Evolutionary conservation across 2,113 vertebrate species (phyloP).

Genomic region (Danionella cerebrum): DNA sequence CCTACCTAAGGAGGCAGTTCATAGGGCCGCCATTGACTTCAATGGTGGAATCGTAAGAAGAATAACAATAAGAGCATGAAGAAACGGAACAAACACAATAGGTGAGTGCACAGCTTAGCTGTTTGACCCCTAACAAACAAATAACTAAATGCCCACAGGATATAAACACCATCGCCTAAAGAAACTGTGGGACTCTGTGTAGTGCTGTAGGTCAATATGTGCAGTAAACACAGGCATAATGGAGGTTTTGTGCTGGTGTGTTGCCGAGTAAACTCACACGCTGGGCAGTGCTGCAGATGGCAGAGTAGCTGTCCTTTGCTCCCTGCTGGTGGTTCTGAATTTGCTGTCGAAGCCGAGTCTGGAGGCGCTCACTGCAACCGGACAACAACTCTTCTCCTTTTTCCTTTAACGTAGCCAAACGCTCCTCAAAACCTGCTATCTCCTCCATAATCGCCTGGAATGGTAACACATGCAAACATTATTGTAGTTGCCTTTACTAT

Average conservation of each 20-base stretch:
- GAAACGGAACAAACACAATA: no score
- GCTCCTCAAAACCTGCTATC: constrained; percentile 90
- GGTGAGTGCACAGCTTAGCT: no score
- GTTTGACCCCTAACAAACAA: no score
- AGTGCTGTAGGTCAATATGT: background rate
- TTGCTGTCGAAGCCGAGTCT: constrained; percentile 81
- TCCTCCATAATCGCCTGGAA: constrained; percentile 95
- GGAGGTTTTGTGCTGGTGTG: background rate
- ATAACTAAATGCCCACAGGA: no score
- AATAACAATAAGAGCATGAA: no score
- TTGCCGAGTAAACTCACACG: constrained; percentile 70
- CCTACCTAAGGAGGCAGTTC: no score
- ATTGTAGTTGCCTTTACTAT: background rate
- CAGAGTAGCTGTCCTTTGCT: constrained; percentile 88
- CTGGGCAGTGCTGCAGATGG: constrained; percentile 94
- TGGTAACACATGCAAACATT: background rate
- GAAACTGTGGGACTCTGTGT: background rate
- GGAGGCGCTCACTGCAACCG: constrained; percentile 81
- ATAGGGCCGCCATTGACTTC: no score
- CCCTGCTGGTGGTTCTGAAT: constrained; percentile 85
- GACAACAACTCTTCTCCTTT: constrained; percentile 75
- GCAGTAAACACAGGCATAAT: background rate
- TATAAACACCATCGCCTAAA: no score
- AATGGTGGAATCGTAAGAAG: no score
- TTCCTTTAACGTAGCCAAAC: constrained; percentile 72